These are phyloP conservation scores for Cephalophus harveyi DNA, from an alignment of 2,113 vertebrate genomes.

Conservation along the genomic window DNA sequence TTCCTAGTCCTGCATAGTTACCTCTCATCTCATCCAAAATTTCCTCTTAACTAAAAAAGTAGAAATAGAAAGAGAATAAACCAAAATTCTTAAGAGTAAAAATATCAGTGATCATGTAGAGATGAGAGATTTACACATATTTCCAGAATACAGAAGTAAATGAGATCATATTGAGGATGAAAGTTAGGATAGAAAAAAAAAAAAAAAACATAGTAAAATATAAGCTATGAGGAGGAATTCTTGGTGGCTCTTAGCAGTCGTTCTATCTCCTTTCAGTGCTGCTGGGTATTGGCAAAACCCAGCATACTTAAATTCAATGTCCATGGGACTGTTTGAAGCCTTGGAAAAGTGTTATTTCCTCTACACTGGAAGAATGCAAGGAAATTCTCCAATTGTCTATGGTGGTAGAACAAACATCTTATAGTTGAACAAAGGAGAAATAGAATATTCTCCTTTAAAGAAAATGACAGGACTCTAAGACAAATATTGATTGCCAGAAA, in stretches of 20 bases:
- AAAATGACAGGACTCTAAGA: background rate
- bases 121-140: background rate
- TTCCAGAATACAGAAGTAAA: background rate
- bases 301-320: background rate
- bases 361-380: background rate
- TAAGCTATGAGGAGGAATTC: background rate
- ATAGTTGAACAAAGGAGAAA: background rate
- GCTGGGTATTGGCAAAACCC: background rate
- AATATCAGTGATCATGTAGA: background rate
- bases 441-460: background rate
- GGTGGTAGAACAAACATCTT: background rate
- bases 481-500: background rate
- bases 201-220: background rate
- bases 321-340: background rate
- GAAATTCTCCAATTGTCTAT: background rate
- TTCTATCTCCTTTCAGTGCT: background rate
- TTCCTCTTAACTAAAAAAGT: background rate
- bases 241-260: background rate
- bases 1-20: background rate
- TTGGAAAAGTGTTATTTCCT: background rate
- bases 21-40: background rate
- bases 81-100: background rate
- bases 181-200: background rate
- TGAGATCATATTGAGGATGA: background rate
- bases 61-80: background rate